Evolutionary conservation across 2,888 invertebrate genomes (phyloP).

Genomic region (Papilio elwesi): DNA sequence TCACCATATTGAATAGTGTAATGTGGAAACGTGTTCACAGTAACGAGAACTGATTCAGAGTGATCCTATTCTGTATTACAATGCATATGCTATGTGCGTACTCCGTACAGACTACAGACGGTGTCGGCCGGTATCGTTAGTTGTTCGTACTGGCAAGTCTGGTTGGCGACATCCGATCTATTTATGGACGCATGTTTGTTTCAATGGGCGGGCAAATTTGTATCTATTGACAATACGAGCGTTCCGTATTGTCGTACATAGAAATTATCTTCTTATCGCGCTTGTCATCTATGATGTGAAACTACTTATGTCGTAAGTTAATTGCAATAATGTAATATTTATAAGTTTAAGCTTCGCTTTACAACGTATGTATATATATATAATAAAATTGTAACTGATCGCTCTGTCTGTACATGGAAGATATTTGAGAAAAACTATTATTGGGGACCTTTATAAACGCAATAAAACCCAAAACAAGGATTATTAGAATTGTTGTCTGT

Average conservation of each 20-base stretch:
- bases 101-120: neutral
- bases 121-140: neutral
- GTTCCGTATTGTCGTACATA: neutral
- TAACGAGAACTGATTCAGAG: constrained; percentile 46
- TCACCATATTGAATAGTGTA: constrained; percentile 65
- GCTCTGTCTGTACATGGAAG: too few species aligned
- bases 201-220: neutral
- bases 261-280: neutral
- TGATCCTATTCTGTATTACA: constrained; percentile 28
- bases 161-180: constrained; percentile 19
- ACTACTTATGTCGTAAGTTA: too few species aligned
- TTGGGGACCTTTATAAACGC: too few species aligned
- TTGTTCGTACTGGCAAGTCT: constrained; percentile 13
- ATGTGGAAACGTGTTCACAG: constrained; percentile 51
- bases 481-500: too few species aligned
- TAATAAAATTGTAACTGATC: too few species aligned
- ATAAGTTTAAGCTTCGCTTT: too few species aligned
- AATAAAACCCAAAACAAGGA: too few species aligned
- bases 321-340: too few species aligned
- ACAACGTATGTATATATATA: too few species aligned
- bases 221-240: neutral
- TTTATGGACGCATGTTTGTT: constrained; percentile 11
- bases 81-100: neutral
- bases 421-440: too few species aligned
- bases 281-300: too few species aligned